Evolutionary conservation across 2,797 vertebrate species (phyloP).

Genomic region (Botia almorhae): DNA sequence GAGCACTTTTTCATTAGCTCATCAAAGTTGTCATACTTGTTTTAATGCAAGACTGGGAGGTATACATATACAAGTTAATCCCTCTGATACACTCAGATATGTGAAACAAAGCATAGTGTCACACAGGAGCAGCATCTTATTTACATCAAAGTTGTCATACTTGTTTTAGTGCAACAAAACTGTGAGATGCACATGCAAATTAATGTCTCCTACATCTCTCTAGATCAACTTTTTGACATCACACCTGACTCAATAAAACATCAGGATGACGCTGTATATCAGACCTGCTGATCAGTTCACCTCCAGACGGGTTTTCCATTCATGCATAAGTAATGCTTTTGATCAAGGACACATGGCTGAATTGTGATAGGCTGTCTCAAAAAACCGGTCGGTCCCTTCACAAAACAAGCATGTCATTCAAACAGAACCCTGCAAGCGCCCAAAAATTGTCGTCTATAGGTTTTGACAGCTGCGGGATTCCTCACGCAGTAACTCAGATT

Average conservation of each 20-base stretch:
- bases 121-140: neutral
- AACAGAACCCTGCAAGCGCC: too few relatives aligned
- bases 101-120: neutral
- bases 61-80: neutral
- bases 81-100: neutral
- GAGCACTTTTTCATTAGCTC: neutral
- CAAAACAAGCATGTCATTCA: neutral
- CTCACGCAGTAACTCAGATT: slow-evolving; percentile 8
- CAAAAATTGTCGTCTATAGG: too few relatives aligned
- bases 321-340: slow-evolving; percentile 54
- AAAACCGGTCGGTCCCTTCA: neutral
- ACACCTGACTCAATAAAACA: neutral
- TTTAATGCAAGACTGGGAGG: neutral
- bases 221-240: neutral
- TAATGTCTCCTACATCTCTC: neutral
- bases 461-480: neutral
- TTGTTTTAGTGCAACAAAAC: neutral
- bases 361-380: neutral
- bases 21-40: neutral
- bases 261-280: neutral
- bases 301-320: slow-evolving; percentile 47
- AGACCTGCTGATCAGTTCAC: slow-evolving; percentile 21
- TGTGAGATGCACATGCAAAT: neutral
- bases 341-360: slow-evolving; percentile 43
- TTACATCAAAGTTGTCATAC: neutral